phyloP scores from a whole-genome alignment of 2,797 vertebrate genomes.

The Apogon talboti region DNA sequence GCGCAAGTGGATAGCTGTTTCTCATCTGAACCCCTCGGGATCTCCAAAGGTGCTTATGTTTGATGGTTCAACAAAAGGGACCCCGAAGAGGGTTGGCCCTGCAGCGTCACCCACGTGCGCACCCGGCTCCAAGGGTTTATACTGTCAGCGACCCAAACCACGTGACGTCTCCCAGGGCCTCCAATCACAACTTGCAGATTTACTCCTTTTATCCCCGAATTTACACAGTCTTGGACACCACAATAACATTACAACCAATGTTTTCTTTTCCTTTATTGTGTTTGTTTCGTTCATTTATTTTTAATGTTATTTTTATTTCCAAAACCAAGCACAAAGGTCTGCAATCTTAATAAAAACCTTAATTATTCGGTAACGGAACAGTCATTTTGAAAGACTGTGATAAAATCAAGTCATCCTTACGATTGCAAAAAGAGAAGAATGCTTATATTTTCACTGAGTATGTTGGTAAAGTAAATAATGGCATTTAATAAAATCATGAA shows the following conservation, averaged over 20 bases:
- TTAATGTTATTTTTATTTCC: not conserved
- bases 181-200: constrained; percentile 84
- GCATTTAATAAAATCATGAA: no score
- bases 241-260: not conserved
- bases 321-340: not conserved
- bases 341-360: no score
- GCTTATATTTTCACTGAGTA: no score
- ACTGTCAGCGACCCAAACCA: constrained; percentile 87
- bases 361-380: not conserved
- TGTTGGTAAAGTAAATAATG: not conserved
- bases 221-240: constrained; percentile 20
- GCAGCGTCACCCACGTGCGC: constrained; percentile 92
- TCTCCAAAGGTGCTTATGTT: constrained; percentile 94
- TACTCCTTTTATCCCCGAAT: constrained; percentile 62
- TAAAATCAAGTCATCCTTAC: not conserved
- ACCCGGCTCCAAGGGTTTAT: constrained; percentile 88
- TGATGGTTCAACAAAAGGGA: constrained; percentile 96
- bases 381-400: not conserved
- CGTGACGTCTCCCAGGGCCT: constrained; percentile 88
- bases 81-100: constrained; percentile 96
- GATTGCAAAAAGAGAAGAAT: no score
- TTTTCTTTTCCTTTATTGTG: not conserved
- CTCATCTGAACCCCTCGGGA: constrained; percentile 86
- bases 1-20: constrained; percentile 65
- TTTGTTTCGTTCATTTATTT: not conserved